Conservation (phyloP, 1,140 invertebrate species). For the Apis dorsata region DNA sequence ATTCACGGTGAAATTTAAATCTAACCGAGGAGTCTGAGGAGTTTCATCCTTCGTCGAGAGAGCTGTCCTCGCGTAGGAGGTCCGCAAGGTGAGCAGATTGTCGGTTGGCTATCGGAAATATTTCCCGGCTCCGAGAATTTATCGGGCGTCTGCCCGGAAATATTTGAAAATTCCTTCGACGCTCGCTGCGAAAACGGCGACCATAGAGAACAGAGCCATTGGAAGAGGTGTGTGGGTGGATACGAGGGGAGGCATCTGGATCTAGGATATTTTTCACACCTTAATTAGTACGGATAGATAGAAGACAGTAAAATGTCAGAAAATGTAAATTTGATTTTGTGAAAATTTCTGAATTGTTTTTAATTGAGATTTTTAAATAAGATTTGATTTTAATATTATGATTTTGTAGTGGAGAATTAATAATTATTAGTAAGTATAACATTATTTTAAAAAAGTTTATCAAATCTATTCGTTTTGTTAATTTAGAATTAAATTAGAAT, state of each 20-base stretch:
- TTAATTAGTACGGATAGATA: conserved; percentile 57
- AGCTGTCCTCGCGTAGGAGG: conserved; percentile 54
- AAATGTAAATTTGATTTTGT: neutral
- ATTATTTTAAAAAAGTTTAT: no score
- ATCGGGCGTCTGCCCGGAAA: conserved; percentile 72
- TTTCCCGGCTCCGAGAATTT: conserved; percentile 75
- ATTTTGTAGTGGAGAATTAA: no score
- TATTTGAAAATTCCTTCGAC: conserved; percentile 74
- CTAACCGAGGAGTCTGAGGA: conserved; percentile 3
- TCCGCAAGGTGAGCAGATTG: conserved; percentile 61
- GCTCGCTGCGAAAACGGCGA: conserved; percentile 39
- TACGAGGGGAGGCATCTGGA: neutral
- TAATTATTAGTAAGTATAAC: no score
- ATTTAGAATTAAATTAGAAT: no score
- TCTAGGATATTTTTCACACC: conserved; percentile 66
- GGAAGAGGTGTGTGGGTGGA: neutral
- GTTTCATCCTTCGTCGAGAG: conserved; percentile 5
- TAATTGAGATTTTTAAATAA: no score
- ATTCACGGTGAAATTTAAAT: conserved; percentile 68
- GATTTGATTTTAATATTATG: no score
- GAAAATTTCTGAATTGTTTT: no score
- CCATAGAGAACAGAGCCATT: conserved; percentile 34
- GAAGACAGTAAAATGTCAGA: neutral
- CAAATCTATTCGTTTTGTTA: no score
- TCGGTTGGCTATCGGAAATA: conserved; percentile 73